phyloP scores from a whole-genome alignment of 2,797 vertebrate species.

The Propithecus perrieri region DNA sequence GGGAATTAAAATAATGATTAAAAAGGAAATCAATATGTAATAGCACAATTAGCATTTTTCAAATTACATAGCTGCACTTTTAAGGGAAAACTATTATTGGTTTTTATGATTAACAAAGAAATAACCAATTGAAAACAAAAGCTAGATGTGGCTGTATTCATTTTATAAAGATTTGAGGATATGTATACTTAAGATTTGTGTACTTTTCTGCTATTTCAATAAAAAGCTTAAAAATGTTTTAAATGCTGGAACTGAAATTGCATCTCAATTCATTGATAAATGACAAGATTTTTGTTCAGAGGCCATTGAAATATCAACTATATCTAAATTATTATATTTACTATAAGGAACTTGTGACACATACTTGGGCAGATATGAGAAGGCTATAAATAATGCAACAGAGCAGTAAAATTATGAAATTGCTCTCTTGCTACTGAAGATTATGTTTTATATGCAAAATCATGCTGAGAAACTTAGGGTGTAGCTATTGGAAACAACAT shows the following conservation, averaged over 20 bases:
- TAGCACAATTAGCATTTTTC: background rate
- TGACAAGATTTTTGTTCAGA: slow-evolving; percentile 6
- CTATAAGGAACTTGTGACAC: background rate
- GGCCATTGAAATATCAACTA: background rate
- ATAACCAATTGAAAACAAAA: background rate
- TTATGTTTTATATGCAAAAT: background rate
- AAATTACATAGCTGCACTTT: background rate
- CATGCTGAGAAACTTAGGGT: background rate
- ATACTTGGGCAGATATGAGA: background rate
- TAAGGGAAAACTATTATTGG: background rate
- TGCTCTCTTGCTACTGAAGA: background rate
- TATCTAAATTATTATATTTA: background rate
- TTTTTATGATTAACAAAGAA: background rate
- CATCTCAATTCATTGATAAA: background rate
- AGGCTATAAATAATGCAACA: background rate
- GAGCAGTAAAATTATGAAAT: background rate
- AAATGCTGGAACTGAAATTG: background rate
- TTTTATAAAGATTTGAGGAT: background rate
- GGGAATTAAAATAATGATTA: background rate
- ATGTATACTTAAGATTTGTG: background rate
- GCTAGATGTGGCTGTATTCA: background rate
- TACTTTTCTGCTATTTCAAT: background rate
- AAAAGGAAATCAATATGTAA: background rate
- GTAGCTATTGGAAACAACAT: background rate
- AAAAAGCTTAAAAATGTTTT: background rate